Conservation (phyloP, 2,888 invertebrate genomes). For the Dryadula phaetusa region DNA sequence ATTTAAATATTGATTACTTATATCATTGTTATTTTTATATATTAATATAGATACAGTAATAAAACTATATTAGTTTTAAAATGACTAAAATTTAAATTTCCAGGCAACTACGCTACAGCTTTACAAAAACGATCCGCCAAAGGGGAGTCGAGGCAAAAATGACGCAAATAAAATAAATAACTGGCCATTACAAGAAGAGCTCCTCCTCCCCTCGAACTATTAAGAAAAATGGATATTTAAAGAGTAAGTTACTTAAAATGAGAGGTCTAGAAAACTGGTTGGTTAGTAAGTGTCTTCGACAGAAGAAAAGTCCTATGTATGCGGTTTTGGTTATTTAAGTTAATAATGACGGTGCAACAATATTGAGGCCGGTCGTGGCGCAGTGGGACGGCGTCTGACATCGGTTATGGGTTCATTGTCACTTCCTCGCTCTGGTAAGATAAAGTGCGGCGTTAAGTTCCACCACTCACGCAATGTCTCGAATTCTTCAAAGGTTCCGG, state of each 20-base stretch:
- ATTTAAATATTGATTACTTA: no score
- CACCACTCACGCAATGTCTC: no score
- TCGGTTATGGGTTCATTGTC: no score
- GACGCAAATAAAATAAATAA: slow-evolving; percentile 78
- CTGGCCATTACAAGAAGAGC: slow-evolving; percentile 55
- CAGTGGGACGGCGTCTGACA: no score
- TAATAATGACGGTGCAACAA: neutral
- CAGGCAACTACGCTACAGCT: slow-evolving; percentile 60
- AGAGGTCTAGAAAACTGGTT: slow-evolving; percentile 51
- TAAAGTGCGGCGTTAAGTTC: no score
- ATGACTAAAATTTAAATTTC: slow-evolving; percentile 39
- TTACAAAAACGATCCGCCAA: slow-evolving; percentile 72
- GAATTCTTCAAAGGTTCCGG: no score
- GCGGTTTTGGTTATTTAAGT: slow-evolving; percentile 13
- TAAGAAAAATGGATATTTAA: slow-evolving; percentile 42
- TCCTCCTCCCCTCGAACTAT: slow-evolving; percentile 40
- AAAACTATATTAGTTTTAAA: neutral
- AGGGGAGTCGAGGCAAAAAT: slow-evolving; percentile 76
- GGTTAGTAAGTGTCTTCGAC: slow-evolving; percentile 54
- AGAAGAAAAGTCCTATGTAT: slow-evolving; percentile 44
- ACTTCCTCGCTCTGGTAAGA: no score
- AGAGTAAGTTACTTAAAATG: slow-evolving; percentile 39
- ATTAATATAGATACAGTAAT: neutral
- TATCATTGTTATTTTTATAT: no score
- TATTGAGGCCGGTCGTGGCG: no score